These are phyloP conservation scores for Harpalus rubripes DNA, from an alignment of 2,888 invertebrate species.

Conservation along the genomic window DNA sequence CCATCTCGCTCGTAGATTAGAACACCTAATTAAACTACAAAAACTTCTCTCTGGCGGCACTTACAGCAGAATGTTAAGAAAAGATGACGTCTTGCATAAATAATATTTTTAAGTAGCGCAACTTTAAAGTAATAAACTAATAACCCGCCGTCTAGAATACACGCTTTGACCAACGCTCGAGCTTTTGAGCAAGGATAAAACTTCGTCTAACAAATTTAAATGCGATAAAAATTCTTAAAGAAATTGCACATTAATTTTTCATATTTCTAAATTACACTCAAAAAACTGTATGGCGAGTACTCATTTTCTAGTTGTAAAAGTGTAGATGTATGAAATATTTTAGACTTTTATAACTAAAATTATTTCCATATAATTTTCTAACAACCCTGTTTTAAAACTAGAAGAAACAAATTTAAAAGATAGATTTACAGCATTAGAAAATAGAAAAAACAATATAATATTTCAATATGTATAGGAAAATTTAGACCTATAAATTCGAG, in stretches of 20 bases:
- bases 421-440: too few relatives aligned
- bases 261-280: slow-evolving; percentile 7
- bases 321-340: too few relatives aligned
- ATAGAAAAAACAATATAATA: too few relatives aligned
- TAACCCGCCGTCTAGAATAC: slow-evolving; percentile 28
- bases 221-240: neutral
- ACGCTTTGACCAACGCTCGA: slow-evolving; percentile 33
- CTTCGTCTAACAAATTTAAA: slow-evolving; percentile 23
- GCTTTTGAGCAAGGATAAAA: slow-evolving; percentile 34
- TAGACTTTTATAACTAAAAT: too few relatives aligned
- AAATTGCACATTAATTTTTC: slow-evolving; percentile 27
- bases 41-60: slow-evolving; percentile 18
- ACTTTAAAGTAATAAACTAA: slow-evolving; percentile 53
- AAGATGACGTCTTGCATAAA: slow-evolving; percentile 53
- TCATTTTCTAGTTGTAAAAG: neutral
- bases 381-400: too few relatives aligned
- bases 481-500: too few relatives aligned
- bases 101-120: slow-evolving; percentile 43
- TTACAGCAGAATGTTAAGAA: slow-evolving; percentile 36
- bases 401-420: too few relatives aligned
- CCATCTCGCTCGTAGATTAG: neutral
- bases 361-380: too few relatives aligned
- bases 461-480: too few relatives aligned
- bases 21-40: slow-evolving; percentile 39
- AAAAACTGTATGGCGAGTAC: neutral